A percentile compares a stretch with the other conserved stretches of the same genome.
Conservation (phyloP, 1,140 invertebrate genomes). For the Popillia japonica region DNA sequence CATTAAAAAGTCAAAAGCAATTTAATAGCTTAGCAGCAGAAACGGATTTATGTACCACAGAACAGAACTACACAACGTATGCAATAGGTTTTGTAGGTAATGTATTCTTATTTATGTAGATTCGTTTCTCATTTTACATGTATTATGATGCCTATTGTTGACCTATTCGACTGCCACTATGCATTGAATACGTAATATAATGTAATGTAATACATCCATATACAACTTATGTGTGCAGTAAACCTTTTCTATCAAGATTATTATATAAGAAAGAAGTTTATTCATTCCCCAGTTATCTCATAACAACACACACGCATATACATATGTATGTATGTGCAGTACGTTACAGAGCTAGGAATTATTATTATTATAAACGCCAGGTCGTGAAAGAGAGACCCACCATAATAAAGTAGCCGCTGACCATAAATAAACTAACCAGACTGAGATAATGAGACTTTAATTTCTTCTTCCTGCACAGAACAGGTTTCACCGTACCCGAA, state of each 20-base stretch:
- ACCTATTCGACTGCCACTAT: too few relatives aligned
- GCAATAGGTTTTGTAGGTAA: too few relatives aligned
- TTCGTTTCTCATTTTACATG: too few relatives aligned
- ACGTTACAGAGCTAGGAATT: background rate
- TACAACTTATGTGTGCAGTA: too few relatives aligned
- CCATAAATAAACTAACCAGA: conserved; percentile 34
- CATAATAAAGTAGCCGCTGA: conserved; percentile 30
- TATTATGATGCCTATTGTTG: too few relatives aligned
- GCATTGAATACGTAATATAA: too few relatives aligned
- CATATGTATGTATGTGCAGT: too few relatives aligned
- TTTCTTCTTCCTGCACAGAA: conserved; percentile 41
- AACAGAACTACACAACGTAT: too few relatives aligned
- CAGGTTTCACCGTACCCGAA: conserved; percentile 31
- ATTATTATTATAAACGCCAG: background rate
- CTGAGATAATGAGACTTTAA: conserved; percentile 37
- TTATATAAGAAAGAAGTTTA: background rate
- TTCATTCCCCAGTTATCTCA: background rate
- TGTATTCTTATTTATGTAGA: too few relatives aligned
- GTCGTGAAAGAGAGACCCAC: background rate
- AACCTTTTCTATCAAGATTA: background rate
- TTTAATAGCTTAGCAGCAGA: too few relatives aligned
- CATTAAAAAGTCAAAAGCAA: background rate
- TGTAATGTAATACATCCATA: too few relatives aligned
- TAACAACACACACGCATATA: background rate
- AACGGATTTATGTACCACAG: too few relatives aligned